A percentile compares a stretch with the other conserved stretches of the same genome.
These are phyloP conservation scores for Oasisia sp. DNA, from an alignment of 2,888 invertebrate genomes.

Conservation along the genomic window DNA sequence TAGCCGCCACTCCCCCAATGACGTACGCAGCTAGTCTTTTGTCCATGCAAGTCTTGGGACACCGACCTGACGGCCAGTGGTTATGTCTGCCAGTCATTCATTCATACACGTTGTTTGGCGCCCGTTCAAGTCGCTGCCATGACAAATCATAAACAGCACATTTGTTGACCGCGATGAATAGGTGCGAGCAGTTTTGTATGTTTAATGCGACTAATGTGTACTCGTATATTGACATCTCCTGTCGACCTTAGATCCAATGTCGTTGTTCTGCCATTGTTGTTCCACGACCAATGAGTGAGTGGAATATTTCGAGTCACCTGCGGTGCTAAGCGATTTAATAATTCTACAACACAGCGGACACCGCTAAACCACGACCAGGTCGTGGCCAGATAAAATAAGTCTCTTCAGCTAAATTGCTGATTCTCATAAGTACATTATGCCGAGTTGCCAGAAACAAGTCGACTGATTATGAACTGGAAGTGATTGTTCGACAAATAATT, in stretches of 20 bases:
- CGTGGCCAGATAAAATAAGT: too few species aligned
- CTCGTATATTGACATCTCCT: not conserved
- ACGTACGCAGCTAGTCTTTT: not conserved
- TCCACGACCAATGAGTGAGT: not conserved
- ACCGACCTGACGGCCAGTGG: not conserved
- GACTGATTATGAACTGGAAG: too few species aligned
- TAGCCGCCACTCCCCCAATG: not conserved
- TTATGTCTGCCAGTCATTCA: not conserved
- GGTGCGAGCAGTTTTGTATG: not conserved
- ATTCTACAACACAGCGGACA: not conserved
- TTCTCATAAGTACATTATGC: too few species aligned
- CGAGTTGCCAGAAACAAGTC: too few species aligned
- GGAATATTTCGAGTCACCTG: not conserved
- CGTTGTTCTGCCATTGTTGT: not conserved
- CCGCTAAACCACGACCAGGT: not conserved
- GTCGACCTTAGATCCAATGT: not conserved
- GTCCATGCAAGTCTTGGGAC: not conserved
- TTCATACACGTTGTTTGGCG: not conserved
- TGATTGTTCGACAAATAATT: too few species aligned
- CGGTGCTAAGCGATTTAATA: not conserved
- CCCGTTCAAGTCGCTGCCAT: not conserved
- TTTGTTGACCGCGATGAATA: not conserved
- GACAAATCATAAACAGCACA: not conserved
- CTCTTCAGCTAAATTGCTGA: too few species aligned
- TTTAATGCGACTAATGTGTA: not conserved